Percentiles rank a stretch among this genome's conserved stretches.
phyloP scores from a whole-genome alignment of 2,888 invertebrate species.

The Aethes cnicana region DNA sequence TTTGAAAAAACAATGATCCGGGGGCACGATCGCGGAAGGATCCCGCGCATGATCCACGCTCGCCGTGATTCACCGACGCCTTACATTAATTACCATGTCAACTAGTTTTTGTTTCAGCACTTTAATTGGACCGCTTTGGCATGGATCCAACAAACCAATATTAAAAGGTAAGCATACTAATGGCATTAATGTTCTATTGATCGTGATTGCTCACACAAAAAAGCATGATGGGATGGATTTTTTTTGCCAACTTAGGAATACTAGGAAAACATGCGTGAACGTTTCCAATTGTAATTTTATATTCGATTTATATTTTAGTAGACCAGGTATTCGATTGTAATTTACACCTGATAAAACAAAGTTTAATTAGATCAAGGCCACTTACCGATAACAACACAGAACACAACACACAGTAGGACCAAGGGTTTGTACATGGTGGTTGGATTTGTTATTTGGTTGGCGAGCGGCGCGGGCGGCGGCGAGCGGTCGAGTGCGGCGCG shows the following conservation, averaged over 20 bases:
- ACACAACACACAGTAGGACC: slow-evolving; percentile 63
- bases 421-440: slow-evolving; percentile 65
- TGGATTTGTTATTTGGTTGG: slow-evolving; percentile 13
- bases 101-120: slow-evolving; percentile 47
- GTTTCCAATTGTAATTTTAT: no score
- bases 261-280: no score
- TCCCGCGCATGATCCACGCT: slow-evolving; percentile 54
- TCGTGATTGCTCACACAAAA: slow-evolving; percentile 36
- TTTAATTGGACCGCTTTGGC: slow-evolving; percentile 42
- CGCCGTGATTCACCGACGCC: slow-evolving; percentile 42
- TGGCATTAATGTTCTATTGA: slow-evolving; percentile 32
- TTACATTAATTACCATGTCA: slow-evolving; percentile 47
- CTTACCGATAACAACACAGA: slow-evolving; percentile 70
- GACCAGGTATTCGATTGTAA: no score
- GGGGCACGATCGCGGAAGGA: slow-evolving; percentile 67
- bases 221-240: not conserved
- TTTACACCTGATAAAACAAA: no score
- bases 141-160: slow-evolving; percentile 9
- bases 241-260: slow-evolving; percentile 13
- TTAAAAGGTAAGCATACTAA: slow-evolving; percentile 13
- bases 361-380: slow-evolving; percentile 33
- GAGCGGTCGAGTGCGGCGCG: slow-evolving; percentile 67
- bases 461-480: slow-evolving; percentile 54
- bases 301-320: no score
- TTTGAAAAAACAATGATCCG: slow-evolving; percentile 42